A percentile compares a stretch with the other conserved stretches of the same genome.
Evolutionary conservation across 1,140 invertebrate genomes (phyloP).

Genomic region (Streblospio benedicti): DNA sequence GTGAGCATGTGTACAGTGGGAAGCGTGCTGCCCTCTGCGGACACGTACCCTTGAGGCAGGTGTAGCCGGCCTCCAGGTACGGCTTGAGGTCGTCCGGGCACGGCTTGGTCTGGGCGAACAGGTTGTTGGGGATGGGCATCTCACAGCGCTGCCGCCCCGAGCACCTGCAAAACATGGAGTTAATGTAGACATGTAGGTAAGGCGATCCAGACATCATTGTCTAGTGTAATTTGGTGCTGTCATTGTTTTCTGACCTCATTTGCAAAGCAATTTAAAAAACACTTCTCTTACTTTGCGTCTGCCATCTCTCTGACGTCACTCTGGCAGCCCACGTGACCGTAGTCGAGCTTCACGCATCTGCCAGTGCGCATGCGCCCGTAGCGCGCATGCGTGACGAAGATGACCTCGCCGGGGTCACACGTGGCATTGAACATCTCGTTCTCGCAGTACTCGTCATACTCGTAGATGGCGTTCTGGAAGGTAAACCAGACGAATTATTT

Average conservation of each 20-base stretch:
- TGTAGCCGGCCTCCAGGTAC: conserved; percentile 17
- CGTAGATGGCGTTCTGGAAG: too few species aligned
- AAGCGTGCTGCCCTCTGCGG: too few species aligned
- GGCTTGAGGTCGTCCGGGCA: conserved; percentile 20
- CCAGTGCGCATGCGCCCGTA: conserved; percentile 14
- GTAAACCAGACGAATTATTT: too few species aligned
- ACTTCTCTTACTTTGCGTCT: too few species aligned
- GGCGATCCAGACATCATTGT: too few species aligned
- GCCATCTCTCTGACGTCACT: conserved; percentile 9
- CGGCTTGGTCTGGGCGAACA: conserved; percentile 7
- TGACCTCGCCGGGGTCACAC: background rate
- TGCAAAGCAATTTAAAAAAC: too few species aligned
- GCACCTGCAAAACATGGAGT: too few species aligned
- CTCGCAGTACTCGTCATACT: conserved; percentile 12
- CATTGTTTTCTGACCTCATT: too few species aligned
- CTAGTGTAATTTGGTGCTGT: too few species aligned
- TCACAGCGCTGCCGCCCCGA: conserved; percentile 10
- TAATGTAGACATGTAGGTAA: too few species aligned
- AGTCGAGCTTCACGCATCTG: conserved; percentile 14
- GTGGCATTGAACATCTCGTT: conserved; percentile 11
- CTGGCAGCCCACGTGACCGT: conserved; percentile 16
- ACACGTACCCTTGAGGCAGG: conserved; percentile 17
- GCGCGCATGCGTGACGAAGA: conserved; percentile 10
- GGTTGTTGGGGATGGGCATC: conserved; percentile 11
- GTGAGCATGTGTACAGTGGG: too few species aligned